phyloP scores from a whole-genome alignment of 2,113 vertebrate species.

The Gadus chalcogrammus region DNA sequence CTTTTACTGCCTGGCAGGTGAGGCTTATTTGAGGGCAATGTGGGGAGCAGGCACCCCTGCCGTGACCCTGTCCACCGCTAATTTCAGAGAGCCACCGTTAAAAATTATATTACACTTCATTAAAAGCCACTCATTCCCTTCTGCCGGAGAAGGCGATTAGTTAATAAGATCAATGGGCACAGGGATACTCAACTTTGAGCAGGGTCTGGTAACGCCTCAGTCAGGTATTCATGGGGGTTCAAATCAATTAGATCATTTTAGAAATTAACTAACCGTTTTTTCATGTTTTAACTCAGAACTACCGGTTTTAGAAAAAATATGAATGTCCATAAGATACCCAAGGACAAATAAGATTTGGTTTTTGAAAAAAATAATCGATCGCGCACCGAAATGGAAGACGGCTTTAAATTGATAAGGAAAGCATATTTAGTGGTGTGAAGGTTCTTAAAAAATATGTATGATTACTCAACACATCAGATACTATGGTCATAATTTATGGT shows the following conservation, averaged over 20 bases:
- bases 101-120: slow-evolving; percentile 59
- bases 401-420: no score
- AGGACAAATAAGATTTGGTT: no score
- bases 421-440: no score
- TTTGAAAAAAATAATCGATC: no score
- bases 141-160: slow-evolving; percentile 37
- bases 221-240: not conserved
- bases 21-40: slow-evolving; percentile 56
- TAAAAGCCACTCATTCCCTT: slow-evolving; percentile 49
- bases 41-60: slow-evolving; percentile 44
- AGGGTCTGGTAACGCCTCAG: not conserved
- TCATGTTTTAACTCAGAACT: no score
- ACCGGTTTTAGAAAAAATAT: no score
- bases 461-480: no score
- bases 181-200: slow-evolving; percentile 42
- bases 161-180: slow-evolving; percentile 59
- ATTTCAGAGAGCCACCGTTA: slow-evolving; percentile 59
- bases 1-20: slow-evolving; percentile 64
- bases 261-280: no score
- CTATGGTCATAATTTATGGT: no score
- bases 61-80: slow-evolving; percentile 53
- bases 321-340: no score
- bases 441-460: no score
- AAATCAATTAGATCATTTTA: not conserved
- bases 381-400: no score